Conservation (phyloP, 2,888 invertebrate genomes). For the Anodontia alba region DNA sequence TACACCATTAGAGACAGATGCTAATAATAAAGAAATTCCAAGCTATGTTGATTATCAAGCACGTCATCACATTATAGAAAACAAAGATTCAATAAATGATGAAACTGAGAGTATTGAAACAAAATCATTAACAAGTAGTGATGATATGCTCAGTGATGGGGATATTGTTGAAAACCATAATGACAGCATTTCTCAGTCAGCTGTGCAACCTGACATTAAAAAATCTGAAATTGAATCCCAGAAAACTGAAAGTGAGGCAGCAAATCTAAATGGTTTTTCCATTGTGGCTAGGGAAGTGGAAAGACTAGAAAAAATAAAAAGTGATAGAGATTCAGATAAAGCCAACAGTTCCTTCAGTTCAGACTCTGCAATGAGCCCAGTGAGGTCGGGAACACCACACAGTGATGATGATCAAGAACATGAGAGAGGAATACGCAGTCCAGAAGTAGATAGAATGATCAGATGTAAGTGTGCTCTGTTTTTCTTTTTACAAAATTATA, state of each 20-base stretch:
- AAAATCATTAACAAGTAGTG: slow-evolving; percentile 43
- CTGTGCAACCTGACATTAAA: neutral
- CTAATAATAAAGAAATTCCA: neutral
- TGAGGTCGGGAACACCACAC: slow-evolving; percentile 6
- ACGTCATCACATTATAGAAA: neutral
- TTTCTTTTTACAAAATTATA: neutral
- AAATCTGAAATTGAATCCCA: neutral
- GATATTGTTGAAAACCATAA: slow-evolving; percentile 17
- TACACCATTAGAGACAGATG: slow-evolving; percentile 3
- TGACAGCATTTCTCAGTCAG: neutral
- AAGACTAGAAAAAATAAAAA: neutral
- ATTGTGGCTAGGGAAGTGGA: neutral
- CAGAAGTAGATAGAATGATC: slow-evolving; percentile 52
- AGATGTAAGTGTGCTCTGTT: slow-evolving; percentile 45
- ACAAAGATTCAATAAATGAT: neutral
- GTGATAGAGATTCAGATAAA: neutral
- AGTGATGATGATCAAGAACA: neutral
- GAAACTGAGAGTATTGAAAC: slow-evolving; percentile 23
- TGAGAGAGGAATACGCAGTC: slow-evolving; percentile 31
- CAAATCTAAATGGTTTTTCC: slow-evolving; percentile 18
- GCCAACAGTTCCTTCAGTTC: slow-evolving; percentile 11
- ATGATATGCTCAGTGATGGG: slow-evolving; percentile 33
- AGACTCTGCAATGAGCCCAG: slow-evolving; percentile 14
- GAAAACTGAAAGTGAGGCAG: neutral
- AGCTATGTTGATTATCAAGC: neutral